Percentiles rank a stretch among this genome's conserved stretches.
These are phyloP conservation scores for Xylophagus ater DNA, from an alignment of 2,888 invertebrate species.

Conservation along the genomic window DNA sequence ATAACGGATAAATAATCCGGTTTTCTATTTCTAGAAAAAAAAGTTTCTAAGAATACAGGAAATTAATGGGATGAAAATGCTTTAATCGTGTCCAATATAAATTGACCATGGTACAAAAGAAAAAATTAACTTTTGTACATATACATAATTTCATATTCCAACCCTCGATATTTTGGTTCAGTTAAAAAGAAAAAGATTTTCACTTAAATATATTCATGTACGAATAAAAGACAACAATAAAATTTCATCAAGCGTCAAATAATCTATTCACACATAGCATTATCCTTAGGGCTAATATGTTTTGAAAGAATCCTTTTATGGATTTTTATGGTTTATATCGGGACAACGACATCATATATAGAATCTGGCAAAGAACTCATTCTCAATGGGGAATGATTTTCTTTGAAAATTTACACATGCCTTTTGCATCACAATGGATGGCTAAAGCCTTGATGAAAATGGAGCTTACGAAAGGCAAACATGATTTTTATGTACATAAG, in stretches of 20 bases:
- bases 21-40: too few species aligned
- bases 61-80: too few species aligned
- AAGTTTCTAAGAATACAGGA: too few species aligned
- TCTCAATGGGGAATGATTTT: constrained; percentile 5
- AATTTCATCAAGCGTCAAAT: constrained; percentile 15
- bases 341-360: neutral
- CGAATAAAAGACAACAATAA: too few species aligned
- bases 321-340: constrained; percentile 4
- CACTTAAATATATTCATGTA: too few species aligned
- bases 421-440: constrained; percentile 17
- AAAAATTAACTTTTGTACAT: too few species aligned
- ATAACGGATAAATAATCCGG: too few species aligned
- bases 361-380: neutral
- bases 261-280: constrained; percentile 18
- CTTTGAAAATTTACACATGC: constrained; percentile 18
- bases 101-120: too few species aligned
- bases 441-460: constrained; percentile 15
- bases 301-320: constrained; percentile 16
- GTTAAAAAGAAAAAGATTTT: too few species aligned
- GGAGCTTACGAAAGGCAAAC: constrained; percentile 18
- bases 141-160: too few species aligned
- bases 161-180: too few species aligned
- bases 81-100: too few species aligned
- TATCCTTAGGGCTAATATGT: constrained; percentile 17
- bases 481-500: constrained; percentile 19